These are phyloP conservation scores for Scleropages formosus DNA, from an alignment of 2,797 vertebrate species.

Conservation along the genomic window DNA sequence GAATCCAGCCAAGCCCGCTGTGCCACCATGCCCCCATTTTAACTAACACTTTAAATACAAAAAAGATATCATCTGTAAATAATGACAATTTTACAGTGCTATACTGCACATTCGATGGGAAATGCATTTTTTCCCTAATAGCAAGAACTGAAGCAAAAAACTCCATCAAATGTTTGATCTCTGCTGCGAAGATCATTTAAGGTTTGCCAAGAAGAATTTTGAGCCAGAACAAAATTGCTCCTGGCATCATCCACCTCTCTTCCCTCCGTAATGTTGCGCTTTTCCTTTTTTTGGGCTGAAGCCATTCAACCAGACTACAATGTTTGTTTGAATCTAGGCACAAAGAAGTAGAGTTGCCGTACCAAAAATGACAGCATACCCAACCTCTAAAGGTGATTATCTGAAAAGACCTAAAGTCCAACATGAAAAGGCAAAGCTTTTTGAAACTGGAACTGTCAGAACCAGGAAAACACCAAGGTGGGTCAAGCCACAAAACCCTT, in stretches of 20 bases:
- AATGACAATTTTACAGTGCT: background rate
- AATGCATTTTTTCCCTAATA: background rate
- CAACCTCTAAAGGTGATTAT: too few species aligned
- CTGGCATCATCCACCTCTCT: background rate
- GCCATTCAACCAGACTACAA: background rate
- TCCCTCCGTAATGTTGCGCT: background rate
- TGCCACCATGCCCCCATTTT: too few species aligned
- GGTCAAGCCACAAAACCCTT: too few species aligned
- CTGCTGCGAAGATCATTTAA: background rate
- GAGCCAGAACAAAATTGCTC: background rate
- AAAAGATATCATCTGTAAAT: background rate
- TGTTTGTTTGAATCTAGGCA: background rate
- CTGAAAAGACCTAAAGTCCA: too few species aligned
- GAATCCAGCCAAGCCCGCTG: too few species aligned
- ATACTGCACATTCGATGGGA: background rate
- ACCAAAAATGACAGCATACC: background rate
- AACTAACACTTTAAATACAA: too few species aligned
- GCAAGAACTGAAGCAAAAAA: background rate
- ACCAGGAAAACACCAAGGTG: background rate
- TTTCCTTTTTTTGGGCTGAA: background rate
- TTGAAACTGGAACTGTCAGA: background rate
- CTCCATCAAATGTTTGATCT: background rate
- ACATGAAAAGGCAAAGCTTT: background rate
- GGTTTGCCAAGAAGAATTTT: background rate
- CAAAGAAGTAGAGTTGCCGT: too few species aligned